These are phyloP conservation scores for Diglossa cyanea DNA, from an alignment of 2,797 vertebrate species.

Conservation along the genomic window DNA sequence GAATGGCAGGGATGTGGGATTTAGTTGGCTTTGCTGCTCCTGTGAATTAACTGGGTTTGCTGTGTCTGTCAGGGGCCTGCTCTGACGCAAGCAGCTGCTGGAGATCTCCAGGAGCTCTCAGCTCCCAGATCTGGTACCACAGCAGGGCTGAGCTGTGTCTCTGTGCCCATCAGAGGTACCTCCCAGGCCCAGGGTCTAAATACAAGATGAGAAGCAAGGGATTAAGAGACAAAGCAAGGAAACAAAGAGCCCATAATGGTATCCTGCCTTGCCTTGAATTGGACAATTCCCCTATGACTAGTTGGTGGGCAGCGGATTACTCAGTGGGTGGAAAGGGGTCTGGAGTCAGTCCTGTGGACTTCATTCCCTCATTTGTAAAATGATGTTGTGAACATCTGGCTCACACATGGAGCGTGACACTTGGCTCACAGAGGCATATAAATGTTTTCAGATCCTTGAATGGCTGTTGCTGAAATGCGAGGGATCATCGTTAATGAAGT, in stretches of 20 bases:
- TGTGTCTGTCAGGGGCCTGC: not conserved
- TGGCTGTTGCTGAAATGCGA: slow-evolving; percentile 63
- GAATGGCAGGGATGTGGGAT: not conserved
- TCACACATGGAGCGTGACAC: slow-evolving; percentile 54
- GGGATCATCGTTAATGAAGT: slow-evolving; percentile 55
- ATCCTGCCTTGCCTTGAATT: slow-evolving; percentile 44
- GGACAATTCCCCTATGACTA: slow-evolving; percentile 48
- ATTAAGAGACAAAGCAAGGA: slow-evolving; percentile 32
- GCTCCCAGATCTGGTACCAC: not conserved
- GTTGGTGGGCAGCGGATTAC: slow-evolving; percentile 48
- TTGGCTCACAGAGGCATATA: slow-evolving; percentile 47
- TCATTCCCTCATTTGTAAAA: slow-evolving; percentile 26
- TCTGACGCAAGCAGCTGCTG: not conserved
- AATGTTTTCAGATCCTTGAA: slow-evolving; percentile 61
- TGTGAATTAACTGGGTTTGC: not conserved
- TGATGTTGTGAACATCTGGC: slow-evolving; percentile 56
- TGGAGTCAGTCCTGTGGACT: slow-evolving; percentile 52
- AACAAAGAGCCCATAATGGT: slow-evolving; percentile 45
- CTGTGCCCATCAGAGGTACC: not conserved
- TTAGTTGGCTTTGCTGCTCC: not conserved
- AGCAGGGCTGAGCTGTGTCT: not conserved
- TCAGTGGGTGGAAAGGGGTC: slow-evolving; percentile 49
- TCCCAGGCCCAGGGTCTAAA: not conserved
- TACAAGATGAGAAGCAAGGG: not conserved
- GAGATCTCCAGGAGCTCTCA: not conserved